Evolutionary conservation across 1,140 invertebrate species (phyloP).

Genomic region (Condylostylus longicornis): DNA sequence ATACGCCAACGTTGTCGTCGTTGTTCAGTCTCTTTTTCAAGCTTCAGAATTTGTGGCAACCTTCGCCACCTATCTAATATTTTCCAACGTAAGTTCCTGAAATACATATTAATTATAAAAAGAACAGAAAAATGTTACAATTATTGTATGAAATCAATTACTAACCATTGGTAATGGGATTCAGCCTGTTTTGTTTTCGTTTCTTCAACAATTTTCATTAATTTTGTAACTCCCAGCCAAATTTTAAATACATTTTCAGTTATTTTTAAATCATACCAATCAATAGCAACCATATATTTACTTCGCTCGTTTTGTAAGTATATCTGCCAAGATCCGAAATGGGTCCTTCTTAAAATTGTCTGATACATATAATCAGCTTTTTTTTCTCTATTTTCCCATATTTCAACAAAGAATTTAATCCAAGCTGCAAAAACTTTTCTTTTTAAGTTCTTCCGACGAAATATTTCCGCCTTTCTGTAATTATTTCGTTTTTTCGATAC

Average conservation of each 20-base stretch:
- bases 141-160: background rate
- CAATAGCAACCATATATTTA: slow-evolving; percentile 42
- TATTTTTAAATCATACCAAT: slow-evolving; percentile 42
- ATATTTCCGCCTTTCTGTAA: slow-evolving; percentile 32
- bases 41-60: slow-evolving; percentile 39
- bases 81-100: slow-evolving; percentile 41
- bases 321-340: slow-evolving; percentile 29
- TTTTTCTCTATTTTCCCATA: slow-evolving; percentile 32
- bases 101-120: slow-evolving; percentile 7
- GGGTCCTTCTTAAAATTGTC: slow-evolving; percentile 29
- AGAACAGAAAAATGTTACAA: slow-evolving; percentile 1
- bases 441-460: slow-evolving; percentile 32
- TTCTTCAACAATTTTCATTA: slow-evolving; percentile 31
- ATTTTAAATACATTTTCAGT: slow-evolving; percentile 35
- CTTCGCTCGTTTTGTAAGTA: slow-evolving; percentile 32
- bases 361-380: slow-evolving; percentile 35
- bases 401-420: slow-evolving; percentile 35
- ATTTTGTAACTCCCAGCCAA: slow-evolving; percentile 33
- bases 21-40: slow-evolving; percentile 45
- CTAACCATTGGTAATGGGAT: slow-evolving; percentile 39
- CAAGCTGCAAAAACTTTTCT: slow-evolving; percentile 36
- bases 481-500: slow-evolving; percentile 36
- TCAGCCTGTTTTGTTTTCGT: slow-evolving; percentile 36
- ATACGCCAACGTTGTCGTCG: slow-evolving; percentile 46
- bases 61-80: slow-evolving; percentile 44